Evolutionary conservation across 2,113 vertebrate genomes (phyloP).

Genomic region (Siphamia tubifer): DNA sequence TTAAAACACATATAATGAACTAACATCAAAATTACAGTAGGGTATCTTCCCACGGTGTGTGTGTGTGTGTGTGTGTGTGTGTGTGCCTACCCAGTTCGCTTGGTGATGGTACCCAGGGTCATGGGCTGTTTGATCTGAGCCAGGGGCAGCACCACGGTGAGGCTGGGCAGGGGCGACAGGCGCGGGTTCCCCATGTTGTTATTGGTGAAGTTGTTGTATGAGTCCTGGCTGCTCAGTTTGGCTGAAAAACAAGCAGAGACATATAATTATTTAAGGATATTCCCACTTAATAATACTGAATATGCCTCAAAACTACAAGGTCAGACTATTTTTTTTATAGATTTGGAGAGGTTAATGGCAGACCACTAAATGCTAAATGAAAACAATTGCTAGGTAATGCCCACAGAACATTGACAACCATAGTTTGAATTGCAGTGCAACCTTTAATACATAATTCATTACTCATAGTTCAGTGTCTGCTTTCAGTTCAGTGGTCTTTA

Average conservation of each 20-base stretch:
- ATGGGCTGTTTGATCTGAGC: slow-evolving; percentile 98
- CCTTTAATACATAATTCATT: slow-evolving; percentile 27
- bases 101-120: slow-evolving; percentile 97
- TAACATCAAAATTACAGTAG: too few species aligned
- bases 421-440: background rate
- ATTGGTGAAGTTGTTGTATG: slow-evolving; percentile 95
- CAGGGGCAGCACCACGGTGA: slow-evolving; percentile 90
- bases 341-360: background rate
- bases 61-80: background rate
- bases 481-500: slow-evolving; percentile 20
- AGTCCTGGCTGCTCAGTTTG: slow-evolving; percentile 91
- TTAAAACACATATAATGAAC: too few species aligned
- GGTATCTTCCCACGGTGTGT: too few species aligned
- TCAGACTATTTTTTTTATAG: background rate
- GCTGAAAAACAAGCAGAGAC: slow-evolving; percentile 50
- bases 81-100: slow-evolving; percentile 90
- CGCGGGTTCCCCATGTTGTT: slow-evolving; percentile 95
- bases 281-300: background rate
- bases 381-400: background rate
- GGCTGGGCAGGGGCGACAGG: slow-evolving; percentile 88
- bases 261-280: background rate
- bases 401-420: background rate
- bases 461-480: background rate
- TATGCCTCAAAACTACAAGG: background rate
- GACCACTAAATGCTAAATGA: too few species aligned